Evolutionary conservation across 2,113 vertebrate species (phyloP).

Genomic region (Ibidorhyncha struthersii): DNA sequence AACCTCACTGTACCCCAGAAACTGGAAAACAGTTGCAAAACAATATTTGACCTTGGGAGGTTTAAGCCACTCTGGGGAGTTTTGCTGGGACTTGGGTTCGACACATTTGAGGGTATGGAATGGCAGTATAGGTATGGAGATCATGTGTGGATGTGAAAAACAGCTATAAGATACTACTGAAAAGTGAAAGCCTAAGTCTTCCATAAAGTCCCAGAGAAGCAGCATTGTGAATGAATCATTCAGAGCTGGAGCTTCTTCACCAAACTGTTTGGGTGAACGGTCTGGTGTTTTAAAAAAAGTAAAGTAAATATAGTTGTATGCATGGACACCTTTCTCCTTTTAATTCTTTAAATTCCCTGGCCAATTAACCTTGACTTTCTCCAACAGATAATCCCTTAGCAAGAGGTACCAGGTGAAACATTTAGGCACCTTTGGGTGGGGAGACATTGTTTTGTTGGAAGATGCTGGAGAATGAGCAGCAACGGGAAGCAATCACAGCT

Average conservation of each 20-base stretch:
- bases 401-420: not conserved
- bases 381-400: not conserved
- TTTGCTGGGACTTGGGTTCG: not conserved
- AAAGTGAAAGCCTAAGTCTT: not conserved
- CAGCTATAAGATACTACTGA: not conserved
- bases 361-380: not conserved
- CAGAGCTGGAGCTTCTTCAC: not conserved
- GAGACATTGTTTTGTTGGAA: not conserved
- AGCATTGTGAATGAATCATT: not conserved
- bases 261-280: not conserved
- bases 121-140: not conserved
- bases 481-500: not conserved
- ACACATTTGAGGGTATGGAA: not conserved
- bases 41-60: not conserved
- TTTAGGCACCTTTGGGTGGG: not conserved
- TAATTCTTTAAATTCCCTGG: not conserved
- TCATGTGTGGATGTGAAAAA: not conserved
- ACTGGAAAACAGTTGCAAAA: not conserved
- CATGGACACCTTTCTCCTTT: not conserved
- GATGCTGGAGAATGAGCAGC: fast-evolving
- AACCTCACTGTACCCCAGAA: not conserved
- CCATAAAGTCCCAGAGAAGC: not conserved
- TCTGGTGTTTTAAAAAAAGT: not conserved
- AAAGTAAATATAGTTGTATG: not conserved
- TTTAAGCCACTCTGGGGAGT: not conserved